phyloP scores from a whole-genome alignment of 2,113 vertebrate genomes.

The Chelonoidis abingdonii region DNA sequence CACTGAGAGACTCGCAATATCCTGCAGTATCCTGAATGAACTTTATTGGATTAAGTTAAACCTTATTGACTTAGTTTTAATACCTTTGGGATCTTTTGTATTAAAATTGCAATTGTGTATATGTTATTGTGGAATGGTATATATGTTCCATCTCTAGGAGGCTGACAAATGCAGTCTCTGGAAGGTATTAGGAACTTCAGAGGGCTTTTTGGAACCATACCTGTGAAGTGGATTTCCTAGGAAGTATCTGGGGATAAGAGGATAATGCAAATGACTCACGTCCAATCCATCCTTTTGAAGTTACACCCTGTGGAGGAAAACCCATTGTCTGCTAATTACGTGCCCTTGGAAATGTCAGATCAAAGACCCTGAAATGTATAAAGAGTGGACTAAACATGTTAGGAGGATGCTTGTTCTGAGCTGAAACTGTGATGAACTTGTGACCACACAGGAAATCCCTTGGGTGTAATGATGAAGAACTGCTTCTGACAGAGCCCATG shows the following conservation, averaged over 20 bases:
- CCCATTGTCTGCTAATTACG: not conserved
- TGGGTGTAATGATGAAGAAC: not conserved
- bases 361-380: not conserved
- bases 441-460: not conserved
- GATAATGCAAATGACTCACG: not conserved
- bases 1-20: not conserved
- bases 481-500: not conserved
- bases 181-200: not conserved
- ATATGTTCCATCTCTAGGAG: not conserved
- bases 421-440: not conserved
- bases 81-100: not conserved
- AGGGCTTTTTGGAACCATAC: not conserved
- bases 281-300: not conserved
- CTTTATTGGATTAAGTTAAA: not conserved
- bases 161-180: not conserved
- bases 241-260: not conserved
- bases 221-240: not conserved
- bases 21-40: not conserved
- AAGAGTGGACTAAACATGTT: not conserved
- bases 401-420: not conserved
- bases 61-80: not conserved
- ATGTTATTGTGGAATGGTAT: too few species aligned
- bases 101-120: not conserved
- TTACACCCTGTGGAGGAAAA: not conserved
- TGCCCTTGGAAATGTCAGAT: not conserved